Conservation (phyloP, 2,888 invertebrate genomes). For the Amblyjoppa fuscipennis region DNA sequence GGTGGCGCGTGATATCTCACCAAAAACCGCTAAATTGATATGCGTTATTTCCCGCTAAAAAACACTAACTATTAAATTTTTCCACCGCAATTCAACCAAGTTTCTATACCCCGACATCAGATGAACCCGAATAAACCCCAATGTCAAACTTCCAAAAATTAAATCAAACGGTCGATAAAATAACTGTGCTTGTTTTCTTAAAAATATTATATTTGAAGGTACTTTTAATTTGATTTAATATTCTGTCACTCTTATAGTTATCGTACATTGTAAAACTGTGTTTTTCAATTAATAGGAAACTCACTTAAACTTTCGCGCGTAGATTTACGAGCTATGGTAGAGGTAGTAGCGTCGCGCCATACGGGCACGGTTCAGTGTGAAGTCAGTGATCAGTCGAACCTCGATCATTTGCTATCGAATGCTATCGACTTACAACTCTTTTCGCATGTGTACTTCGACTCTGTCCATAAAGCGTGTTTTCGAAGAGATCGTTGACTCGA, state of each 20-base stretch:
- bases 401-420: conserved; percentile 1
- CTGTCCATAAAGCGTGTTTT: not conserved
- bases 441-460: conserved; percentile 15
- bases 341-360: not conserved
- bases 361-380: not conserved
- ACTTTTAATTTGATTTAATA: not conserved
- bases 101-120: too few relatives aligned
- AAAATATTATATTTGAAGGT: not conserved
- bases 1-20: conserved; percentile 8
- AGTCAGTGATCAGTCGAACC: conserved; percentile 9
- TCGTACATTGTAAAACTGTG: not conserved
- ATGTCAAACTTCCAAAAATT: not conserved
- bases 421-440: conserved; percentile 14
- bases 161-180: not conserved
- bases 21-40: not conserved
- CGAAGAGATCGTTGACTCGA: not conserved
- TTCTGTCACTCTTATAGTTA: not conserved
- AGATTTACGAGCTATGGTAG: not conserved
- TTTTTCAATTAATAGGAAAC: not conserved
- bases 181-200: not conserved
- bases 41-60: too few relatives aligned
- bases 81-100: too few relatives aligned
- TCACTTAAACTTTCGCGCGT: not conserved
- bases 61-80: not conserved
- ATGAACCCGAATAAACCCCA: too few relatives aligned